These are phyloP conservation scores for Bugula neritina DNA, from an alignment of 2,888 invertebrate species.

Conservation along the genomic window DNA sequence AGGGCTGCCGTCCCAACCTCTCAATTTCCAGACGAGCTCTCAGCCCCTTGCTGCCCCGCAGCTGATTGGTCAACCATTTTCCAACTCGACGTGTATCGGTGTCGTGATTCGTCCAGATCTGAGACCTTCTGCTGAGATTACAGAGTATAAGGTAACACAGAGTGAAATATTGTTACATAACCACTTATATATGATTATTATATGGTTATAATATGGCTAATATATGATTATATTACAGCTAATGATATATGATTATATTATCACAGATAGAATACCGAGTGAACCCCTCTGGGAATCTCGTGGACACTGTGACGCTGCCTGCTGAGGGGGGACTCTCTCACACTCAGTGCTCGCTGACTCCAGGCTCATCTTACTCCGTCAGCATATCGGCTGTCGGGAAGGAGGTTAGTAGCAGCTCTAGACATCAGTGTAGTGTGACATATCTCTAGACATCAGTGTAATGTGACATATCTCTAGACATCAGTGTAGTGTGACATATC, in stretches of 20 bases:
- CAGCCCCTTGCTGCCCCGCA: slow-evolving; percentile 10
- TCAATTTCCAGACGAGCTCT: neutral
- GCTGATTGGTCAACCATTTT: neutral
- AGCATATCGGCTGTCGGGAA: neutral
- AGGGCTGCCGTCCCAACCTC: neutral
- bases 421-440: too few species aligned
- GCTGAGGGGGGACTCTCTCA: neutral
- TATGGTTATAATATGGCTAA: too few species aligned
- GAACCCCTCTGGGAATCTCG: neutral
- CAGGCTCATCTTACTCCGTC: neutral
- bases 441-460: too few species aligned
- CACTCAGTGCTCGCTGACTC: neutral
- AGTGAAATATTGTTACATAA: too few species aligned
- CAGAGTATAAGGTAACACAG: neutral
- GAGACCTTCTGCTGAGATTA: neutral
- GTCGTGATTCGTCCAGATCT: neutral
- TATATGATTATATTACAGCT: too few species aligned
- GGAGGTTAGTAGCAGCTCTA: neutral
- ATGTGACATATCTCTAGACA: too few species aligned
- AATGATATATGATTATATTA: too few species aligned
- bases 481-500: too few species aligned
- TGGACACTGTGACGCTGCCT: neutral
- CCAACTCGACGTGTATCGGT: neutral
- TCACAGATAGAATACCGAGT: too few species aligned
- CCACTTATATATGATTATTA: too few species aligned